Conservation (phyloP, 2,797 vertebrate genomes). For the Hafferia zeledoni region DNA sequence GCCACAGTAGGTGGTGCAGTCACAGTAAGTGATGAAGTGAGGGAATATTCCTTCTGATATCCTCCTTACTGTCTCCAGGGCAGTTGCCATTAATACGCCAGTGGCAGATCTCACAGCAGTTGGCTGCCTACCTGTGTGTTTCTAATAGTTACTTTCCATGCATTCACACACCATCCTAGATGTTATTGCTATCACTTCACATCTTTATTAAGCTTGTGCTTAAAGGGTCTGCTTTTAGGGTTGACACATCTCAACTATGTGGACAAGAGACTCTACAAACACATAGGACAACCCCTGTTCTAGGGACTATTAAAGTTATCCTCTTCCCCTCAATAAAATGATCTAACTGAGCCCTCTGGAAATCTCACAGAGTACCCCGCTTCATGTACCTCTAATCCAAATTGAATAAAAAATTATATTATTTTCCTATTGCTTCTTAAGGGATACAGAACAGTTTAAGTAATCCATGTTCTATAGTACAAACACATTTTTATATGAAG, state of each 20-base stretch:
- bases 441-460: not conserved
- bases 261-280: not conserved
- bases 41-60: not conserved
- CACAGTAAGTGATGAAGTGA: not conserved
- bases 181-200: not conserved
- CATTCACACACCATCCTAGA: not conserved
- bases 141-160: not conserved
- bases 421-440: not conserved
- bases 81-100: not conserved
- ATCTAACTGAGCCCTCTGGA: not conserved
- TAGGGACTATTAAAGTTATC: not conserved
- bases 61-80: not conserved
- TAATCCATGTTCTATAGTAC: not conserved
- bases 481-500: not conserved
- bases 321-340: not conserved
- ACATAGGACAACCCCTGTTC: not conserved
- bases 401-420: not conserved
- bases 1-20: not conserved
- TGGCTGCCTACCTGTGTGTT: not conserved
- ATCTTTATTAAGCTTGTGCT: not conserved
- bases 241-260: not conserved
- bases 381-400: not conserved
- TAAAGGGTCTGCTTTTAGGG: not conserved
- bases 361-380: not conserved
- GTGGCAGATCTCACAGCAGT: not conserved